These are phyloP conservation scores for Neomorphus geoffroyi DNA, from an alignment of 2,797 vertebrate genomes.

Conservation along the genomic window DNA sequence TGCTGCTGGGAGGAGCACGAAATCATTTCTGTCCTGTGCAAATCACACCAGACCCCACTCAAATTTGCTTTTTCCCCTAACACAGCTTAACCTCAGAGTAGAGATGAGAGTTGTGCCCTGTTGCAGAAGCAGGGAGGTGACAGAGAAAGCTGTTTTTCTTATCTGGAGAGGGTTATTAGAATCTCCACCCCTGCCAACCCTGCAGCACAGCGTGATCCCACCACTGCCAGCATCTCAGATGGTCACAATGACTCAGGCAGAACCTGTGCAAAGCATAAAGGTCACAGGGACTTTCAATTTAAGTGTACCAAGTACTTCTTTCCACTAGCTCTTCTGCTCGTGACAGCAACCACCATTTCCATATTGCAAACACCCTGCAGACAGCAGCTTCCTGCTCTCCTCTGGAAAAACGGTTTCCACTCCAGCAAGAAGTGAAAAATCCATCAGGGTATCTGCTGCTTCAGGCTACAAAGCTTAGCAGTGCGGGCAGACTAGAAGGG, in stretches of 20 bases:
- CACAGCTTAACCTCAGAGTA: background rate
- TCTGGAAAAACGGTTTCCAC: background rate
- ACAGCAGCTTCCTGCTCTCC: background rate
- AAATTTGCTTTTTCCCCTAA: background rate
- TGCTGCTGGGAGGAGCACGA: background rate
- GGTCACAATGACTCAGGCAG: background rate
- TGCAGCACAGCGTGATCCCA: background rate
- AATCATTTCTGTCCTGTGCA: background rate
- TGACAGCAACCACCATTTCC: fast-evolving
- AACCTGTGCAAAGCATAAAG: background rate
- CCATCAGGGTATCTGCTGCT: background rate
- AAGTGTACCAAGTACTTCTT: background rate
- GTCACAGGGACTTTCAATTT: background rate
- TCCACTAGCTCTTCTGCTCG: background rate
- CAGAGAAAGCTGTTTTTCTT: background rate
- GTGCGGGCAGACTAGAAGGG: background rate
- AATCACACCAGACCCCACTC: background rate
- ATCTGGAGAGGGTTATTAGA: fast-evolving
- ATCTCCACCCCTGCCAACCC: background rate
- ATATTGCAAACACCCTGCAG: fast-evolving
- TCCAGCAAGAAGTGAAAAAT: background rate
- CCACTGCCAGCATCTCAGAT: background rate
- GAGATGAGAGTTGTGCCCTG: background rate
- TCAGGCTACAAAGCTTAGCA: background rate
- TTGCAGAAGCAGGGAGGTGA: background rate